phyloP scores from a whole-genome alignment of 2,888 invertebrate species.

The Acanthococcus lagerstroemiae region DNA sequence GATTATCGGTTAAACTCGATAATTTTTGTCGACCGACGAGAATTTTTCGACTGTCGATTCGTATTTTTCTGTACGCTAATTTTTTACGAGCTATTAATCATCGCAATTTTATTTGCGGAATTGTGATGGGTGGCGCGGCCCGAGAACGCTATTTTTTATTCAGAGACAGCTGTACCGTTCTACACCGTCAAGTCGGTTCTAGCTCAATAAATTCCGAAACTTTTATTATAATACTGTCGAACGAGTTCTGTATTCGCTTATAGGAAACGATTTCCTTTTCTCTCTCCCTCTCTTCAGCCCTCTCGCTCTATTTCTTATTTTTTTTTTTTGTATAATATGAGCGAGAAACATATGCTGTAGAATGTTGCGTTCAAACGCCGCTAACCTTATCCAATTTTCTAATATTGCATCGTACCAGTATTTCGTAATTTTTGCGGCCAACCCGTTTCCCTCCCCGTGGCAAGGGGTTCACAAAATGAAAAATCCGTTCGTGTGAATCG shows the following conservation, averaged over 20 bases:
- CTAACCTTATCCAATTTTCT: background rate
- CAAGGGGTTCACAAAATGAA: no score
- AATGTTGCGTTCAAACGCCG: no score
- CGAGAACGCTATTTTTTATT: constrained; percentile 17
- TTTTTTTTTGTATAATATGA: background rate
- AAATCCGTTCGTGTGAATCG: no score
- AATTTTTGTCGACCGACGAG: background rate
- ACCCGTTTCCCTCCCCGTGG: no score
- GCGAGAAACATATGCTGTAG: no score
- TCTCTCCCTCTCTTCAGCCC: background rate
- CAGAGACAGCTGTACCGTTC: constrained; percentile 19
- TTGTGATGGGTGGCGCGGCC: background rate
- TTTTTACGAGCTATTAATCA: background rate
- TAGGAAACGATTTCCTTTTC: background rate
- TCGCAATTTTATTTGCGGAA: background rate
- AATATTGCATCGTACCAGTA: background rate
- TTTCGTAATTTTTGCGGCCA: no score
- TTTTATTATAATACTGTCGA: constrained; percentile 24
- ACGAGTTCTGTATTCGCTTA: constrained; percentile 10
- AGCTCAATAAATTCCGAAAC: constrained; percentile 22
- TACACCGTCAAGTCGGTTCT: constrained; percentile 25
- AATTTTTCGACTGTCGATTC: no score
- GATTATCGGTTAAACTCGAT: no score
- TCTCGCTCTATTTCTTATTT: background rate
- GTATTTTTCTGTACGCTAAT: background rate